Evolutionary conservation across 2,888 invertebrate species (phyloP), one percentile per base, ranked within the genome.

Genomic region (Melanostoma mellinum): DNA sequence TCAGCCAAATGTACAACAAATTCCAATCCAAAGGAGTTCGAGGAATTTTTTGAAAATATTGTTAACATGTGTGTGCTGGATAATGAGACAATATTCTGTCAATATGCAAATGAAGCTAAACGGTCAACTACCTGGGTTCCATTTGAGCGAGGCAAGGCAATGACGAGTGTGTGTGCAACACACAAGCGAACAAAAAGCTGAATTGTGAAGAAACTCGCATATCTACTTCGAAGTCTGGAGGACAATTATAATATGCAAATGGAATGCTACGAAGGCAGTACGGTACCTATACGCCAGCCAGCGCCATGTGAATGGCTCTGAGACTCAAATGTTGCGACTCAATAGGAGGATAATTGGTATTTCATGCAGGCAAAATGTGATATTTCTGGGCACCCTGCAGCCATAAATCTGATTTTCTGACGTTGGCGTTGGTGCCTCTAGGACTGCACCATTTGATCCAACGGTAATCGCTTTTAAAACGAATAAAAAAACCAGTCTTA

Each of bases 181-280:
- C 6, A 10, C 38, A 33, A 38, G 10, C 32, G 32, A 8, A 10
- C 38, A 33, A 38, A 73, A 53, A 40, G 36, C 36, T 38, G 38
- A 20, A 46, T 48, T 50, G 50, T n/a, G 36, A 32, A 65, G 65
- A 52, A 56, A 77, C 32, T 76, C 36, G 67, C 67, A 61, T 72
- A 77, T 65, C 38, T 9, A 38, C 44, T 67, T 56, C 44, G 6
- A 8, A 56, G 60, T 61, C 68, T 63, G 46, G 61, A 56, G 77
- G 68, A 69, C 73, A 63, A 63, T 73, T 77, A 68, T 20, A 20
- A 20, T 77, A 82, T 82, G 81, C 81, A 82, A 82, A 82, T 77
- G 20, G 20, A 40, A 33, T 20, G 38, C 33, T 61, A 50, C 35
- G 61, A 56, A 50, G 71, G 76, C 36, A 61, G 9, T 9, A 63